A percentile compares a stretch with the other conserved stretches of the same genome.
These are phyloP conservation scores for Heliothis subflexa DNA, from an alignment of 1,140 invertebrate genomes.

Conservation along the genomic window DNA sequence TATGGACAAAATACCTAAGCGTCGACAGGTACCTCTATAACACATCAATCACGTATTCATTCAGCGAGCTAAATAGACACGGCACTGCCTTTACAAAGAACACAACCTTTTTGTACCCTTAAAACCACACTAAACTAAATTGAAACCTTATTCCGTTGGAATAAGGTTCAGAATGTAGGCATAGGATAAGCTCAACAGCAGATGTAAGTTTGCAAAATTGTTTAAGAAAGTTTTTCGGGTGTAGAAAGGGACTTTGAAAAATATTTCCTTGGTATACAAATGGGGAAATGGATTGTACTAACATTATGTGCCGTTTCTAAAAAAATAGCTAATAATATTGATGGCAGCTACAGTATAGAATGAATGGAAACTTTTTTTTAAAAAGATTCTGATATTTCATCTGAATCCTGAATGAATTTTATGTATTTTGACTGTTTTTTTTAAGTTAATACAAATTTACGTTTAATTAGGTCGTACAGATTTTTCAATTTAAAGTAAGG, in stretches of 20 bases:
- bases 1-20: slow-evolving; percentile 41
- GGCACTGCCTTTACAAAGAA: slow-evolving; percentile 38
- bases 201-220: slow-evolving; percentile 38
- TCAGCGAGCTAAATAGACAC: slow-evolving; percentile 53
- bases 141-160: neutral
- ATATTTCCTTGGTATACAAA: slow-evolving; percentile 51
- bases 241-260: slow-evolving; percentile 54
- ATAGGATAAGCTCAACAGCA: neutral
- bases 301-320: slow-evolving; percentile 42
- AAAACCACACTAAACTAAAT: neutral
- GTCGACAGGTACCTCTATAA: slow-evolving; percentile 30
- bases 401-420: no score
- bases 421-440: no score
- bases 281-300: slow-evolving; percentile 51
- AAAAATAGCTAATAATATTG: slow-evolving; percentile 9
- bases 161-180: neutral
- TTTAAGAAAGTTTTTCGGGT: slow-evolving; percentile 53
- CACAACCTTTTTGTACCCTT: slow-evolving; percentile 3
- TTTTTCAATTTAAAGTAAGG: no score
- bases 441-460: no score
- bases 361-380: no score
- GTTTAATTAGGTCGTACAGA: no score
- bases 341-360: neutral
- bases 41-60: slow-evolving; percentile 58
- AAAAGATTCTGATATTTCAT: no score